Evolutionary conservation across 2,113 vertebrate genomes (phyloP).

Genomic region (Corynorhinus townsendii): DNA sequence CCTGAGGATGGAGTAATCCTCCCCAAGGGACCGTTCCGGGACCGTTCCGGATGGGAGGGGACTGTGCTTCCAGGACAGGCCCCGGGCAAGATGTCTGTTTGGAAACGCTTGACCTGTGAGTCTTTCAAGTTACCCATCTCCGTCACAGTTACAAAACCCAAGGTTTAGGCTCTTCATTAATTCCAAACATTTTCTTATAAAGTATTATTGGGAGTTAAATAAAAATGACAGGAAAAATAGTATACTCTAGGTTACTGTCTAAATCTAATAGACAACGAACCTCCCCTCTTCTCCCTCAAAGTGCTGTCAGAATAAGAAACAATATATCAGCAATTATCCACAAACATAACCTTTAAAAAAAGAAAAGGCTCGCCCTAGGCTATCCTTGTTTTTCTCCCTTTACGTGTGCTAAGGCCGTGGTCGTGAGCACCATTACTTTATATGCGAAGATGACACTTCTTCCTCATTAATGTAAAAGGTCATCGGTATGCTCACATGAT

Average conservation of each 20-base stretch:
- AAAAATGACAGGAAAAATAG: not conserved
- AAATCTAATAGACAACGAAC: not conserved
- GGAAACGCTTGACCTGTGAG: not conserved
- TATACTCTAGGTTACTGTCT: not conserved
- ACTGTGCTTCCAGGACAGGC: not conserved
- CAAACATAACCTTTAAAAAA: not conserved
- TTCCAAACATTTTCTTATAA: not conserved
- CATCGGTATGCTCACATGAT: not conserved
- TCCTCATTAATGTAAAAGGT: slow-evolving; percentile 38
- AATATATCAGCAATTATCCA: not conserved
- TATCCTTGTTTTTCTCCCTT: not conserved
- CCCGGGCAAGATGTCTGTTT: not conserved
- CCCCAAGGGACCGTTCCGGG: slow-evolving; percentile 17
- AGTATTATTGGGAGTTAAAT: not conserved
- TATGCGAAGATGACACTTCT: not conserved
- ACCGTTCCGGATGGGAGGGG: not conserved
- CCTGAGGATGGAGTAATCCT: not conserved
- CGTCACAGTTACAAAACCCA: not conserved
- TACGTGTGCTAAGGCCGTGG: not conserved
- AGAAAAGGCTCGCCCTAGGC: not conserved
- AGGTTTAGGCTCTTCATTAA: not conserved
- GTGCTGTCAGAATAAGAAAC: not conserved
- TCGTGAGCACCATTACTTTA: not conserved
- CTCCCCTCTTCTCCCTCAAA: not conserved
- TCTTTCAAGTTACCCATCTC: not conserved